phyloP scores from a whole-genome alignment of 2,888 invertebrate genomes.

The Aspidapion aeneum region DNA sequence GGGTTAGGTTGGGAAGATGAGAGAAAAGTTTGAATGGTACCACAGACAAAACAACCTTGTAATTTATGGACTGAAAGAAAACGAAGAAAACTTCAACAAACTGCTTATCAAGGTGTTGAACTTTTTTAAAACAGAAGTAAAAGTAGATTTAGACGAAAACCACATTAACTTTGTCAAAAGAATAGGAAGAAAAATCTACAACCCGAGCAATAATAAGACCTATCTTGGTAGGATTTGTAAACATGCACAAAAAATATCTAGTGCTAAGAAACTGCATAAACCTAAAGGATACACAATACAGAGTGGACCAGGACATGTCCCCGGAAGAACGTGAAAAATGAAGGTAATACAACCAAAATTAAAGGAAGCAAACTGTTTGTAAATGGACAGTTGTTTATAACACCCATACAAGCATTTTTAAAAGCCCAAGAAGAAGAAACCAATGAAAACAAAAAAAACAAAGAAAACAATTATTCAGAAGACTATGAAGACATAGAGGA shows the following conservation, averaged over 20 bases:
- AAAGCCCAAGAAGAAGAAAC: background rate
- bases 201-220: background rate
- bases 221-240: background rate
- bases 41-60: background rate
- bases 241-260: background rate
- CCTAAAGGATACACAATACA: background rate
- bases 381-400: background rate
- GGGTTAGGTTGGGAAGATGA: constrained; percentile 1
- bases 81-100: background rate
- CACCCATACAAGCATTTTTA: background rate
- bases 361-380: background rate
- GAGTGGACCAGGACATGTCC: background rate
- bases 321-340: background rate
- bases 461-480: background rate
- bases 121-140: background rate
- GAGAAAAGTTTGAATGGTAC: background rate
- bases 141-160: background rate
- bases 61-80: background rate
- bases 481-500: background rate
- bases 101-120: background rate
- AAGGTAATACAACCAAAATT: background rate
- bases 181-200: background rate
- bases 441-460: background rate
- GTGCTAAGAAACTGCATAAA: background rate
- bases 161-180: background rate